A percentile compares a stretch with the other conserved stretches of the same genome.
Evolutionary conservation across 2,113 vertebrate genomes (phyloP).

Genomic region (Triplophysa rosa): DNA sequence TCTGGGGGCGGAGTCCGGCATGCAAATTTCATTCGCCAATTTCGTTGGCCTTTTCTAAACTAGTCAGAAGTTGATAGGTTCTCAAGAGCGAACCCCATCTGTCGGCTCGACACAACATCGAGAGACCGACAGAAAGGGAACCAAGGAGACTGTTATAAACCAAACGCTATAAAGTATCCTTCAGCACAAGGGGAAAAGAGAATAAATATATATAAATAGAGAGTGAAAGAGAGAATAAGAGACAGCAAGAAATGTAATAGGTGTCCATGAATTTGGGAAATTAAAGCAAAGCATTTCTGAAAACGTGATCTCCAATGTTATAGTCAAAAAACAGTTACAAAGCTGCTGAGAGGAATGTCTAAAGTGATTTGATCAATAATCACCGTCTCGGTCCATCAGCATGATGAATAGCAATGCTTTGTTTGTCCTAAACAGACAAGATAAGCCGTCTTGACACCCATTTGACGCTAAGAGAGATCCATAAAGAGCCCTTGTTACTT

Average conservation of each 20-base stretch:
- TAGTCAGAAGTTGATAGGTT: no score
- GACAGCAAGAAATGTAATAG: neutral
- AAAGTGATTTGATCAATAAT: constrained; percentile 19
- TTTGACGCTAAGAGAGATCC: constrained; percentile 19
- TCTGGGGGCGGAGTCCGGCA: no score
- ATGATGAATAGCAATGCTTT: constrained; percentile 11
- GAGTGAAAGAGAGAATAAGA: neutral
- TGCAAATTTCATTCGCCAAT: no score
- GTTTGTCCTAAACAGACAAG: constrained; percentile 27
- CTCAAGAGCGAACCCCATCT: no score
- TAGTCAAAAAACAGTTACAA: constrained; percentile 2
- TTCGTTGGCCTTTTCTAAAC: no score
- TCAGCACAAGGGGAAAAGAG: neutral
- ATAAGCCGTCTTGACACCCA: constrained; percentile 10
- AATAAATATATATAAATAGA: neutral
- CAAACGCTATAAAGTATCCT: constrained; percentile 19
- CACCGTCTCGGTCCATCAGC: constrained; percentile 30
- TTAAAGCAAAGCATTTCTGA: neutral
- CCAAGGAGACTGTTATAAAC: constrained; percentile 14
- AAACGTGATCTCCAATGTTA: neutral
- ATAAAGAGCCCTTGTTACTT: neutral
- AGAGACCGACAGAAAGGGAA: no score
- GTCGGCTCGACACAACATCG: no score
- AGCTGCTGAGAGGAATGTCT: constrained; percentile 8
- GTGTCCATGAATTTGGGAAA: neutral